A percentile compares a stretch with the other conserved stretches of the same genome.
Conservation (phyloP, 2,113 vertebrate genomes). For the Dolichallabes microphthalmus region DNA sequence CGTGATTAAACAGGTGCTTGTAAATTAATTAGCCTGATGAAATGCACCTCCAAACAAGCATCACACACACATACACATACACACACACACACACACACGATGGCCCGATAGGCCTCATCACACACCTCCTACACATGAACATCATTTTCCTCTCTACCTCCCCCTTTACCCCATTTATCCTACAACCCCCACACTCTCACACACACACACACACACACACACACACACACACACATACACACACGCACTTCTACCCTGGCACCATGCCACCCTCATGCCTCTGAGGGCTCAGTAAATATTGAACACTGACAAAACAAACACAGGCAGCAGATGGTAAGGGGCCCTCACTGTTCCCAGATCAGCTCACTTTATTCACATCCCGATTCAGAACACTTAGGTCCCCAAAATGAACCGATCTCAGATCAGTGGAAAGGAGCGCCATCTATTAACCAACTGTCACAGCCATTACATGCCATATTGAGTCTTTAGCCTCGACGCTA, state of each 20-base stretch:
- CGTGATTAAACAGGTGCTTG: slow-evolving; percentile 87
- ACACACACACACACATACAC: slow-evolving; percentile 26
- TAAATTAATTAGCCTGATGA: slow-evolving; percentile 90
- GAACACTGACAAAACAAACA: slow-evolving; percentile 90
- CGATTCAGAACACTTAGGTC: neutral
- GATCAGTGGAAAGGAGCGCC: slow-evolving; percentile 10
- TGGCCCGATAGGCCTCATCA: slow-evolving; percentile 34
- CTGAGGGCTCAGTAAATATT: slow-evolving; percentile 90
- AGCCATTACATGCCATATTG: slow-evolving; percentile 75
- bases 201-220: slow-evolving; percentile 28
- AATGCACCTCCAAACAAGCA: slow-evolving; percentile 84
- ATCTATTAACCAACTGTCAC: slow-evolving; percentile 62
- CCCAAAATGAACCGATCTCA: slow-evolving; percentile 18
- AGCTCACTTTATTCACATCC: neutral
- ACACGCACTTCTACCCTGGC: slow-evolving; percentile 71
- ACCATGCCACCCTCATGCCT: slow-evolving; percentile 77
- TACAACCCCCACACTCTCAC: neutral
- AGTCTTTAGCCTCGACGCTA: slow-evolving; percentile 66
- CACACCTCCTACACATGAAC: slow-evolving; percentile 28
- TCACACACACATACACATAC: slow-evolving; percentile 66
- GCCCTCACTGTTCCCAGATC: slow-evolving; percentile 65
- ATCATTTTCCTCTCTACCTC: slow-evolving; percentile 16
- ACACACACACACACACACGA: slow-evolving; percentile 62
- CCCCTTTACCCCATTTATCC: neutral
- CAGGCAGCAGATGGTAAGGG: slow-evolving; percentile 88